Base-by-base conservation (phyloP, 2,113 vertebrate species). In the Dipodomys ordii region DNA sequence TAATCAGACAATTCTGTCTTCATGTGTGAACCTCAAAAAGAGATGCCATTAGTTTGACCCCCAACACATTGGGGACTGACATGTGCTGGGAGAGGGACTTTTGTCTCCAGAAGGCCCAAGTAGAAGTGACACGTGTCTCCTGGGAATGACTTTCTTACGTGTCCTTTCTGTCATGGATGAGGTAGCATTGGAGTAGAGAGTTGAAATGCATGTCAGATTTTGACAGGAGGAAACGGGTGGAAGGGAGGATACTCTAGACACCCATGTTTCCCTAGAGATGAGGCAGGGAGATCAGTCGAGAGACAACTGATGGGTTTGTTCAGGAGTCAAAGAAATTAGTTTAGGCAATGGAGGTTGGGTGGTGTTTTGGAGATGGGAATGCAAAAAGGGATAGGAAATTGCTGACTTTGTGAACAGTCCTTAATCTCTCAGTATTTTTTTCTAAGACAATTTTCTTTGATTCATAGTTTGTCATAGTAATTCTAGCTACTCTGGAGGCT, bases 371-470 rank as follows among this genome's bases (percentile, higher is more conserved):
- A 60, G 39, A 44, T 22, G 10, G 60, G 67, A 46, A 23, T 57
- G 39, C 64, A 81, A 28, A 22, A 68, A 86, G 25, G 23, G 12
- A 32, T 65, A 76, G 81, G 67, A 94, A 69, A 57, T 73, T 30
- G 27, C 39, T 78, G 35, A 69, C 44, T 49, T 53, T 90, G 35
- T 53, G 93, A 90, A 85, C 69, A 64, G 53, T 89, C 73, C 86
- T 60, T 57, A 92, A 92, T 84, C 69, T 13, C 27, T 39, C 60
- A 9, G 46, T 19, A 23, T 53, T 88, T 84, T 68, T 74, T 60
- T 30, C 81, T n/a, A 69, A 74, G 39, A 12, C 71, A 82, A 89
- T 62, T 3, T 80, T 72, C 62, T 68, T 81, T 88, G 69, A 35
- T 15, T 91, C 64, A 69, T 32, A 57, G 65, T 4, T 77, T 62